These are phyloP conservation scores for Amaurobius ferox DNA, from an alignment of 2,888 invertebrate genomes.

Conservation along the genomic window DNA sequence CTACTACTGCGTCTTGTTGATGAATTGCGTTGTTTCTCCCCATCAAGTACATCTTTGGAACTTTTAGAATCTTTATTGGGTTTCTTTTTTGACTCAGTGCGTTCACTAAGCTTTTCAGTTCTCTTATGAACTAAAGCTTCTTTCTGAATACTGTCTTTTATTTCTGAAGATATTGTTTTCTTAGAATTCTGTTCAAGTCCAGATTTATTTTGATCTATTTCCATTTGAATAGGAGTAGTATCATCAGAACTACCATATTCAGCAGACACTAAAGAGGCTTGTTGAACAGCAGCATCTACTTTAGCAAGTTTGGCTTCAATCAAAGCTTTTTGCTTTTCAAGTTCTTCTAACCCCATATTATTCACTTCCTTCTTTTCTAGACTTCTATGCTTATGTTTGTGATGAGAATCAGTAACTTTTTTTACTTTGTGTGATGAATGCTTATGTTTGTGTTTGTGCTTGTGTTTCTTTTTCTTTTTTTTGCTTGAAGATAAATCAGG, in stretches of 20 bases:
- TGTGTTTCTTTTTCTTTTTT: conserved; percentile 70
- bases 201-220: conserved; percentile 20
- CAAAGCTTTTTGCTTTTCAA: conserved; percentile 77
- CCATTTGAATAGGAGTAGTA: conserved; percentile 36
- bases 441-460: conserved; percentile 69
- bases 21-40: conserved; percentile 6
- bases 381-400: conserved; percentile 54
- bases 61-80: conserved; percentile 34
- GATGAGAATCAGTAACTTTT: conserved; percentile 26
- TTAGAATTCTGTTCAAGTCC: conserved; percentile 17
- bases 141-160: conserved; percentile 15
- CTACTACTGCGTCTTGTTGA: neutral
- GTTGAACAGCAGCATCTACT: conserved; percentile 45
- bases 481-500: conserved; percentile 22
- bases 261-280: conserved; percentile 47
- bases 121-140: conserved; percentile 17
- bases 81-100: conserved; percentile 36
- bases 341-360: conserved; percentile 76
- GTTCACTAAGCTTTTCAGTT: conserved; percentile 20
- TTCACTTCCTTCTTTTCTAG: conserved; percentile 62
- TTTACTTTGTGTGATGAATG: conserved; percentile 60
- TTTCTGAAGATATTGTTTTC: conserved; percentile 24
- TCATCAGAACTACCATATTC: conserved; percentile 70
- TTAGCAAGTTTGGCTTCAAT: conserved; percentile 76
- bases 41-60: conserved; percentile 33